Percentiles rank a stretch among this genome's conserved stretches.
Conservation (phyloP, 2,888 invertebrate genomes). For the Malthinus seriepunctatus region DNA sequence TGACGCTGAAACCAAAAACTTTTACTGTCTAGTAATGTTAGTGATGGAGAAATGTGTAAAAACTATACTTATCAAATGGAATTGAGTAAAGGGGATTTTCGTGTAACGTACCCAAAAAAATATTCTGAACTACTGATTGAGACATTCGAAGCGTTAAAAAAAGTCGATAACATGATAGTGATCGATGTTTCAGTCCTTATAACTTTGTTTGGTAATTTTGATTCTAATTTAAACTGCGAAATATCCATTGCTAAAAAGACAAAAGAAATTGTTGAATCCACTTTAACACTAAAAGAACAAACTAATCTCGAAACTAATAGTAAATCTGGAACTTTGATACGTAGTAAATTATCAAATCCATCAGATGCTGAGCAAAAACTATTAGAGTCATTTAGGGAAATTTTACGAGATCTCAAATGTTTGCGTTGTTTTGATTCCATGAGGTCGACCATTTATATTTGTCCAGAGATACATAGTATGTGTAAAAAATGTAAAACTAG, state of each 20-base stretch:
- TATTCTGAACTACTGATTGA: constrained; percentile 12
- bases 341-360: not conserved
- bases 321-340: no score
- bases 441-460: constrained; percentile 14
- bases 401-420: constrained; percentile 12
- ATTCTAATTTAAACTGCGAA: constrained; percentile 12
- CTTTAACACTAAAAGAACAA: not conserved
- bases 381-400: not conserved
- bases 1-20: constrained; percentile 24
- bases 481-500: constrained; percentile 10
- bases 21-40: constrained; percentile 11
- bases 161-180: constrained; percentile 19
- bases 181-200: constrained; percentile 14
- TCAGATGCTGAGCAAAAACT: not conserved
- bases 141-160: constrained; percentile 10
- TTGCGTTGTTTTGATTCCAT: constrained; percentile 7
- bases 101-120: constrained; percentile 14
- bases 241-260: constrained; percentile 21
- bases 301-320: no score
- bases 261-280: constrained; percentile 12
- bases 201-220: constrained; percentile 14
- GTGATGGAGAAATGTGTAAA: constrained; percentile 7
- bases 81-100: constrained; percentile 21
- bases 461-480: constrained; percentile 10
- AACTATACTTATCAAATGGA: constrained; percentile 28